Conservation (phyloP, 2,888 invertebrate species). For the Caenorhabditis sinica region DNA sequence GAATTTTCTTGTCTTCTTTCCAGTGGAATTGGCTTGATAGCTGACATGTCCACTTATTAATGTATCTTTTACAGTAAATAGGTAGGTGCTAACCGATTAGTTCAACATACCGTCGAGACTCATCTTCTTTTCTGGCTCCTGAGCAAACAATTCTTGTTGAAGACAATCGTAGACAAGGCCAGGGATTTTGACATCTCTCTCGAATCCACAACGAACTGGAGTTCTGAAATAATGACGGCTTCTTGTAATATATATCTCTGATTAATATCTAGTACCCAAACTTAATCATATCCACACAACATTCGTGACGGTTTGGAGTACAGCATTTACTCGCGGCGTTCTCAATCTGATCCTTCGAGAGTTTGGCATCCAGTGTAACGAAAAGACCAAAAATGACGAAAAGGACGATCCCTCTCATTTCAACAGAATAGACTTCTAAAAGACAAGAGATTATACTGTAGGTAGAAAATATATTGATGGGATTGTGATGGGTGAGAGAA, state of each 20-base stretch:
- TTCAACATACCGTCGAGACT: constrained; percentile 23
- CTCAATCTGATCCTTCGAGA: constrained; percentile 8
- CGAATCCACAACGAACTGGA: constrained; percentile 51
- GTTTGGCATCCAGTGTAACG: neutral
- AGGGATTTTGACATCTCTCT: constrained; percentile 21
- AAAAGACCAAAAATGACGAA: constrained; percentile 6
- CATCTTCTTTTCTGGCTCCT: constrained; percentile 33
- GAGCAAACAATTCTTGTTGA: constrained; percentile 17
- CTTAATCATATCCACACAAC: constrained; percentile 49
- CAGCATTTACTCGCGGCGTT: constrained; percentile 45
- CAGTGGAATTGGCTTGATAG: no score
- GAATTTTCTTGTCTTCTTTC: neutral
- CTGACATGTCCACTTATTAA: no score
- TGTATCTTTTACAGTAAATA: no score
- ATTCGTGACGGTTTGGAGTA: constrained; percentile 11
- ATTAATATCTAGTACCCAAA: neutral
- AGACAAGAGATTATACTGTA: neutral
- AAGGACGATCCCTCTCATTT: constrained; percentile 1
- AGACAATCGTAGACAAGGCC: constrained; percentile 26
- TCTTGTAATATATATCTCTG: neutral
- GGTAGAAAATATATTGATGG: neutral
- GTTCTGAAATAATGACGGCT: constrained; percentile 10
- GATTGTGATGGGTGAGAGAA: neutral
- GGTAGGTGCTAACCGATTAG: no score
- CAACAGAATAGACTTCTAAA: neutral